Evolutionary conservation across 2,888 invertebrate genomes (phyloP).

Genomic region (Nomada fucata): DNA sequence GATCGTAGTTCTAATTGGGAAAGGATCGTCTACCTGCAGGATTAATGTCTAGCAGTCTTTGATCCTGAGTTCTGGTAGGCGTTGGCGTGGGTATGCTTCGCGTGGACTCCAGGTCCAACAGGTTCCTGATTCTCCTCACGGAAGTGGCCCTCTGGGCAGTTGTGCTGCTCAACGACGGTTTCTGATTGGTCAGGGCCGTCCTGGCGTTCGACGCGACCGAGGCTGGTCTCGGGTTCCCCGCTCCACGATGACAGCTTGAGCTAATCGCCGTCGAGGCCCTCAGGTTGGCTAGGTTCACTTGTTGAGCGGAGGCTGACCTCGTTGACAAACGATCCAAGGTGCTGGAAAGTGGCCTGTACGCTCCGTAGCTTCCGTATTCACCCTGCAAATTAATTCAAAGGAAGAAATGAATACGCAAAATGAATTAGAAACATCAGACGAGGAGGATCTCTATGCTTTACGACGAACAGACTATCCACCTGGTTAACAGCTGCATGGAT

Average conservation of each 20-base stretch:
- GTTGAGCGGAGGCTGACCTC: constrained; percentile 88
- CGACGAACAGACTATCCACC: constrained; percentile 84
- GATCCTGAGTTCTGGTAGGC: constrained; percentile 88
- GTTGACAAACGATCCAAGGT: constrained; percentile 89
- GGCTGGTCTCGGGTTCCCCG: constrained; percentile 79
- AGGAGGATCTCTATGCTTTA: background rate
- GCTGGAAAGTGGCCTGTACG: constrained; percentile 88
- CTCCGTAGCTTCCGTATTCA: constrained; percentile 86
- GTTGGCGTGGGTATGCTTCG: constrained; percentile 90
- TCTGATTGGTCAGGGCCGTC: constrained; percentile 78
- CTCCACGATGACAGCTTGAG: constrained; percentile 80
- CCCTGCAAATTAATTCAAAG: constrained; percentile 60
- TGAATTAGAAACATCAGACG: no score
- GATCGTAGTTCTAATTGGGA: background rate
- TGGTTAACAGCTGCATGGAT: constrained; percentile 93
- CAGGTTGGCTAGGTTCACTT: constrained; percentile 82
- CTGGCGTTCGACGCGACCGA: constrained; percentile 81
- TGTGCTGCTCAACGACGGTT: constrained; percentile 73
- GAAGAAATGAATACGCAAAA: no score
- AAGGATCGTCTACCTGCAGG: constrained; percentile 88
- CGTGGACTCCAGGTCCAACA: constrained; percentile 89
- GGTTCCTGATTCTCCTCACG: constrained; percentile 92
- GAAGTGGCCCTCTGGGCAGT: constrained; percentile 85
- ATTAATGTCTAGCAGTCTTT: constrained; percentile 93
- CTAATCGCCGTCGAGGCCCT: constrained; percentile 83